These are phyloP conservation scores for Helicoverpa assulta DNA, from an alignment of 2,888 invertebrate genomes.

Conservation along the genomic window DNA sequence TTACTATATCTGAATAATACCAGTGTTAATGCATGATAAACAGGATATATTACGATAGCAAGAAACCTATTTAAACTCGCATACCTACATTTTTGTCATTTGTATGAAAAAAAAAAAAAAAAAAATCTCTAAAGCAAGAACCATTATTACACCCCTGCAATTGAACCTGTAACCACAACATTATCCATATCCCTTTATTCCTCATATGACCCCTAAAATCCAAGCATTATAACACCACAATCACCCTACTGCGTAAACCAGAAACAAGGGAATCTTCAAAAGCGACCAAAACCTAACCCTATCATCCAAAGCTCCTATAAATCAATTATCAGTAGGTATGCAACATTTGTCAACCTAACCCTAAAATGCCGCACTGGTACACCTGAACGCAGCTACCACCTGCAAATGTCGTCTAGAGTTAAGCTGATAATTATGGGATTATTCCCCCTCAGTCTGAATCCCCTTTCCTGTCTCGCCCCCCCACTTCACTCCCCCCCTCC, in stretches of 20 bases:
- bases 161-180: conserved; percentile 25
- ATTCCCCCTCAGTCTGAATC: conserved; percentile 71
- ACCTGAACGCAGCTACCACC: conserved; percentile 81
- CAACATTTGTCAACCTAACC: conserved; percentile 76
- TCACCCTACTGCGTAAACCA: conserved; percentile 32
- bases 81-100: too few species aligned
- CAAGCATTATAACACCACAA: conserved; percentile 38
- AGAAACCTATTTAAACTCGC: too few species aligned
- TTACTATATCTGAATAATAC: too few species aligned
- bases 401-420: conserved; percentile 88
- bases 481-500: conserved; percentile 73
- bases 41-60: too few species aligned
- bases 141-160: conserved; percentile 24
- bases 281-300: conserved; percentile 60
- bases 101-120: neutral
- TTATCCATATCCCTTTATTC: conserved; percentile 26
- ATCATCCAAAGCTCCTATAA: conserved; percentile 73
- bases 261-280: conserved; percentile 47
- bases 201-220: conserved; percentile 19
- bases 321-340: conserved; percentile 77
- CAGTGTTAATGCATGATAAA: too few species aligned
- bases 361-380: conserved; percentile 71
- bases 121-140: conserved; percentile 4
- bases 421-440: conserved; percentile 90
- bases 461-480: conserved; percentile 72